Evolutionary conservation across 2,797 vertebrate genomes (phyloP).

Genomic region (Danionella dracula): DNA sequence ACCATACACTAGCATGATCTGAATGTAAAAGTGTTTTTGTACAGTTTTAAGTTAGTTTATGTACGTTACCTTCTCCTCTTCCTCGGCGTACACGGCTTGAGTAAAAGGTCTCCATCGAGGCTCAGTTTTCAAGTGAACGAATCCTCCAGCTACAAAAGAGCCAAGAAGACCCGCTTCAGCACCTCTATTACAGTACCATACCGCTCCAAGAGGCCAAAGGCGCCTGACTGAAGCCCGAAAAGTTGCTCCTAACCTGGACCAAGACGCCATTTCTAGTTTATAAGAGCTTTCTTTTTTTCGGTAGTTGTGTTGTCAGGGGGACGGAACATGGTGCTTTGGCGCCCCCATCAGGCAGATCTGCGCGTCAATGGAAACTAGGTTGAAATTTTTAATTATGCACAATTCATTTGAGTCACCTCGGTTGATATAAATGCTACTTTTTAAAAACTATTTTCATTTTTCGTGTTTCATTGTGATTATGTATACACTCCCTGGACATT

Average conservation of each 20-base stretch:
- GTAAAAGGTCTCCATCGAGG: constrained; percentile 35
- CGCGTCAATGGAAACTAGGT: too few species aligned
- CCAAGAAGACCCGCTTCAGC: constrained; percentile 47
- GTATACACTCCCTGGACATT: too few species aligned
- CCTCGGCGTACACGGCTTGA: constrained; percentile 56
- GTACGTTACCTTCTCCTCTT: constrained; percentile 50
- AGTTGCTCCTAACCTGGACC: constrained; percentile 47
- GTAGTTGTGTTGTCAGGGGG: background rate
- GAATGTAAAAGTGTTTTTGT: too few species aligned
- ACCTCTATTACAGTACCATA: constrained; percentile 2
- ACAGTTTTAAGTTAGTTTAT: too few species aligned
- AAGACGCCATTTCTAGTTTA: constrained; percentile 65
- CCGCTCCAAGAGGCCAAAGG: constrained; percentile 21
- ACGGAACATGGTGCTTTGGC: background rate
- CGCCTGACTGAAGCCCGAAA: constrained; percentile 38
- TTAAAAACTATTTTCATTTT: too few species aligned
- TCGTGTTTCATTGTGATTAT: too few species aligned
- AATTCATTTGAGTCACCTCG: too few species aligned
- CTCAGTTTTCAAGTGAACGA: constrained; percentile 35
- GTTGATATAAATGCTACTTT: too few species aligned
- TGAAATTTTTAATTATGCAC: too few species aligned
- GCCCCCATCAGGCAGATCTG: constrained; percentile 1
- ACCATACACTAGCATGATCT: too few species aligned
- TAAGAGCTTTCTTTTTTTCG: background rate
- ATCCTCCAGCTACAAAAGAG: constrained; percentile 49